Evolutionary conservation across 1,140 invertebrate species (phyloP), one percentile per base, ranked within the genome.

Genomic region (Ceratitis capitata): DNA sequence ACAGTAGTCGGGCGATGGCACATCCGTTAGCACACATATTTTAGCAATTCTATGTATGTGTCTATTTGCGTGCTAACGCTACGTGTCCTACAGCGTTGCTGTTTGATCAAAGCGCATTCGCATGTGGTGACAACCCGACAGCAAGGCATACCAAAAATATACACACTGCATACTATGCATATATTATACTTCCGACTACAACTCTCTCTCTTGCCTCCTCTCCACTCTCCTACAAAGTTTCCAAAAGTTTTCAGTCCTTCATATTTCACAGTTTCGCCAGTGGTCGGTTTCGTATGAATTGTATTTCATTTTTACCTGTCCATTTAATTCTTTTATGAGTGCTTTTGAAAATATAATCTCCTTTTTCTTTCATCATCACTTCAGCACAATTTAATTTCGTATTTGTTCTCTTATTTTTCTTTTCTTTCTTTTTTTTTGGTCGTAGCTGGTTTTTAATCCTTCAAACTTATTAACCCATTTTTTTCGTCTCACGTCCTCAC

Each of bases 21-120:
- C 51, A 56, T 39, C 14, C n/a, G 10, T 5, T 6, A 14, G 61
- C 26, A 5, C 39, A 16, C 14, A 19, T 35, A 29, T 32, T 32
- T 64, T 64, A n/a, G 19, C 32, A 5, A n/a, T 56, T 69, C 14
- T 39, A n/a, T 39, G 29, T 69, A 4, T 69, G 32, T 29, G 51
- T 53, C 29, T 35, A 29, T 56, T 14, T 29, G 56, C 23, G 26
- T 35, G 0, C 19, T 64, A 16, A 10, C 26, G 32, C 32, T 56
- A n/a, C 14, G 39, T 69, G 61, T 69, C 61, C 61, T 69, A 16
- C 42, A 45, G 69, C 69, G 23, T 42, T 78, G 42, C 39, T 14
- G 45, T 78, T 78, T 78, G 69, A 78, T 78, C 69, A 78, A 78
- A 78, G 69, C 69, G 39, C 69, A 78, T 78, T 78, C 42, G 35